Evolutionary conservation across 1,140 invertebrate genomes (phyloP), one percentile per base, ranked within the genome.

Genomic region (Achroia grisella): DNA sequence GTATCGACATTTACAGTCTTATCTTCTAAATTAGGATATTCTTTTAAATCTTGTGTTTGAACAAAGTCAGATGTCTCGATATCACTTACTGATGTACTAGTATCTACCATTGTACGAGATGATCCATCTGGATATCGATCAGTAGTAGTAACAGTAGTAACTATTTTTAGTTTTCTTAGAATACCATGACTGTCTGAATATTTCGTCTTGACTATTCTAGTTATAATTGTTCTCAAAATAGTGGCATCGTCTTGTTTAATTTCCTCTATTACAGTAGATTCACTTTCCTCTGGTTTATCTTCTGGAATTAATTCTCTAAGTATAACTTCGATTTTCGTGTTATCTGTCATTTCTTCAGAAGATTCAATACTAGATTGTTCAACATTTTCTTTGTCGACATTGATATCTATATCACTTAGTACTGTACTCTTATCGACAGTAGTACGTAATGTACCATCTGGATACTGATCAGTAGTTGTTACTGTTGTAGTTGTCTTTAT

Each of bases 121-220:
- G 71, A 74, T 8, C 78, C 80, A 61, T 84, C 78, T 33, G 78
- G 77, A 57, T 74, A 80, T 14, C 55, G 52, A 47, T 84, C 80
- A 36, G 67, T 65, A 8, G 73, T 83, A 5, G 69, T 74, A 12
- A 73, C 48, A 30, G 62, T 71, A 23, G 62, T 70, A 8, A 75
- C 61, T 8, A 62, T 75, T 57, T 83, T 81, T 10, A 75, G 28
- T 70, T 80, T 81, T 33, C 42, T 56, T 15, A 71, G 1, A 2
- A 32, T 44, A 14, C 69, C 70, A 31, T 61, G 33, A 14, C 29
- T 23, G 55, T 82, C 67, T 27, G 51, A 48, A 40, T 78, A 71
- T 44, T 70, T 64, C 29, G 48, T 73, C 64, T 71, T 77, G 8
- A 62, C 41, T 32, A 58, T 70, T 55, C 54, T 74, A 4, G 69